A percentile compares a stretch with the other conserved stretches of the same genome.
phyloP scores from a whole-genome alignment of 2,888 invertebrate genomes.

The Automeris io region DNA sequence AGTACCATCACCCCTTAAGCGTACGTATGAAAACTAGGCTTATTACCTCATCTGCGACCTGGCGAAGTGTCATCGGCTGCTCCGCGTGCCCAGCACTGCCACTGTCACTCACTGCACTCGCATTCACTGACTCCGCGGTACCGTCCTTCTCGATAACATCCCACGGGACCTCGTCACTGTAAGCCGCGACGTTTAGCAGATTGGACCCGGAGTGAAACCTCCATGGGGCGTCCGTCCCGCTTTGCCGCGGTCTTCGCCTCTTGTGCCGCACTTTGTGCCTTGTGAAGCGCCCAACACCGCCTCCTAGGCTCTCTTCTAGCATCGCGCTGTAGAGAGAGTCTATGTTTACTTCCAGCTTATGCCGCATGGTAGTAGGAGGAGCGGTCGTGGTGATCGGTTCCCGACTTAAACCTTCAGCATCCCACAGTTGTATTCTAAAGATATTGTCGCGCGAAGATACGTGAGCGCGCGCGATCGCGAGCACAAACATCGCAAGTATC shows the following conservation, averaged over 20 bases:
- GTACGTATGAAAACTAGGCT: too few relatives aligned
- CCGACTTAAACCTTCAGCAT: conserved; percentile 63
- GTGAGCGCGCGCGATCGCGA: conserved; percentile 60
- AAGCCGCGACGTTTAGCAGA: conserved; percentile 70
- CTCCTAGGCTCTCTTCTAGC: conserved; percentile 56
- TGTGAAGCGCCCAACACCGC: conserved; percentile 53
- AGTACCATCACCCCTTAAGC: too few relatives aligned
- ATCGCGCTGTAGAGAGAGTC: conserved; percentile 60
- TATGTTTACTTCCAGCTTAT: conserved; percentile 57
- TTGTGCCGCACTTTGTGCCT: conserved; percentile 67
- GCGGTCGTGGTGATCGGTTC: conserved; percentile 42
- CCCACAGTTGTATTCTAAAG: conserved; percentile 67
- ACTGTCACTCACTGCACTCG: conserved; percentile 72
- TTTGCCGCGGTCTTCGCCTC: conserved; percentile 62
- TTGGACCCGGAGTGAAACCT: conserved; percentile 72
- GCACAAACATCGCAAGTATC: conserved; percentile 51
- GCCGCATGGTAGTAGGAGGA: conserved; percentile 31
- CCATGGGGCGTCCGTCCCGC: conserved; percentile 62
- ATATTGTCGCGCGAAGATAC: conserved; percentile 67
- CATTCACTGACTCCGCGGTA: conserved; percentile 37
- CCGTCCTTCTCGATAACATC: conserved; percentile 56
- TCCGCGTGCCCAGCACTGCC: conserved; percentile 51
- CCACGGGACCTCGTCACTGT: conserved; percentile 74
- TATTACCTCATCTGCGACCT: conserved; percentile 65
- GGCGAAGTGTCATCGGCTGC: conserved; percentile 62